Percentiles rank a stretch among this genome's conserved stretches.
phyloP scores from a whole-genome alignment of 1,140 invertebrate species.

The Heliconius nattereri region DNA sequence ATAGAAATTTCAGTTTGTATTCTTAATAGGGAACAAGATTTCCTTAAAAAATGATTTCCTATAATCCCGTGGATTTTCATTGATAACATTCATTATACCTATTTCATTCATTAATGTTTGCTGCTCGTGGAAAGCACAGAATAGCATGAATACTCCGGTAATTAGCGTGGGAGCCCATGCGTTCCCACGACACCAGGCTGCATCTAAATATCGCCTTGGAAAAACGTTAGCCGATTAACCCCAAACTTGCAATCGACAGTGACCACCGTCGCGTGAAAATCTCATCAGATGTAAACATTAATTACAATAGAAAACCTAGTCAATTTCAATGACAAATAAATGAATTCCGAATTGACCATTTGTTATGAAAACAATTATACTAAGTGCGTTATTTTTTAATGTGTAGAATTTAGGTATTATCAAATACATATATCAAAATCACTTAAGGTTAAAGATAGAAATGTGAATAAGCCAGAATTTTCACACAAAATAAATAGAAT shows the following conservation, averaged over 20 bases:
- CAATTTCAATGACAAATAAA: background rate
- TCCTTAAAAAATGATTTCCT: background rate
- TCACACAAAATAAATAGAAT: background rate
- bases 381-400: background rate
- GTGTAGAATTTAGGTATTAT: background rate
- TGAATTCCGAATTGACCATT: background rate
- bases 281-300: conserved; percentile 5
- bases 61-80: background rate
- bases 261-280: conserved; percentile 25
- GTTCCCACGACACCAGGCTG: conserved; percentile 23
- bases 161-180: conserved; percentile 43
- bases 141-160: conserved; percentile 39
- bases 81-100: conserved; percentile 6
- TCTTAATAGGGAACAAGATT: background rate
- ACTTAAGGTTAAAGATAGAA: background rate
- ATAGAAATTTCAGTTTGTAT: background rate
- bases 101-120: conserved; percentile 18
- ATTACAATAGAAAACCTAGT: conserved; percentile 21
- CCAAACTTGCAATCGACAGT: conserved; percentile 15
- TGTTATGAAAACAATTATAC: background rate
- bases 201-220: conserved; percentile 20
- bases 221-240: conserved; percentile 33
- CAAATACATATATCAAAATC: background rate
- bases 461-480: background rate
- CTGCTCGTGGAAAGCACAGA: conserved; percentile 11